These are phyloP conservation scores for Ailurus styani DNA, from an alignment of 2,113 vertebrate genomes.

Conservation along the genomic window DNA sequence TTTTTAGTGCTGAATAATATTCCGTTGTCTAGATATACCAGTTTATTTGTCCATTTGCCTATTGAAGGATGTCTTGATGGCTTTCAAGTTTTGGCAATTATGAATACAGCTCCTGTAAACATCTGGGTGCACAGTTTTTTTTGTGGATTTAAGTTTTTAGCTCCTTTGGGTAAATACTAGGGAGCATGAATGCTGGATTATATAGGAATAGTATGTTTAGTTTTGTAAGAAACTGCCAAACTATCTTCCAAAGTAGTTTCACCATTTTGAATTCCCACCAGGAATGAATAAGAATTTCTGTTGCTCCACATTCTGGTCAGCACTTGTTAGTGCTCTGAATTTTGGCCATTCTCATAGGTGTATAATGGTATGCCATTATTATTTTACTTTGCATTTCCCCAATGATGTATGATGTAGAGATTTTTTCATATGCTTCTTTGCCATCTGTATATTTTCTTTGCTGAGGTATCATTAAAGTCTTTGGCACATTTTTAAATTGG, in stretches of 20 bases:
- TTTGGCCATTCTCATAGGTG: neutral
- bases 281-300: neutral
- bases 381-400: neutral
- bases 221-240: neutral
- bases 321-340: neutral
- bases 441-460: neutral
- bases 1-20: neutral
- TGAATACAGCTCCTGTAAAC: neutral
- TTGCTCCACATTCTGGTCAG: neutral
- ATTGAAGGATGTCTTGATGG: neutral
- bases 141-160: neutral
- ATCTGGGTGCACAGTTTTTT: neutral
- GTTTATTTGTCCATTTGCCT: neutral
- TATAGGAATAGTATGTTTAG: neutral
- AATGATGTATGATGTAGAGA: neutral
- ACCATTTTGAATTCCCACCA: neutral
- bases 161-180: neutral
- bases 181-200: neutral
- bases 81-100: neutral
- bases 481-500: neutral
- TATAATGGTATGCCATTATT: neutral
- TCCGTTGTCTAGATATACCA: neutral
- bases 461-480: neutral
- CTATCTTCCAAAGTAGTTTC: neutral
- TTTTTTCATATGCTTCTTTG: neutral